phyloP scores from a whole-genome alignment of 2,888 invertebrate genomes.

The Lymantria monacha region DNA sequence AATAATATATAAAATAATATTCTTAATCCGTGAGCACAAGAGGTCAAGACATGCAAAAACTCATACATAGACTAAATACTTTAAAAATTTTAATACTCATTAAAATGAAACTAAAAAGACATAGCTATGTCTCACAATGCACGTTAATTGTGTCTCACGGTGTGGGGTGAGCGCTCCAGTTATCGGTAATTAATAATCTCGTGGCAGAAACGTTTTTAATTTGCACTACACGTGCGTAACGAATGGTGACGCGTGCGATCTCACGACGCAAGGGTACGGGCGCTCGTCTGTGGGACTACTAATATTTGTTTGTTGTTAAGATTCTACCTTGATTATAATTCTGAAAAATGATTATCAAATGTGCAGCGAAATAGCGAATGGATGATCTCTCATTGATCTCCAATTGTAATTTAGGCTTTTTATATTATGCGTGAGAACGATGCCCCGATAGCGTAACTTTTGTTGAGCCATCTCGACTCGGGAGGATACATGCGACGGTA shows the following conservation, averaged over 20 bases:
- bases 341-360: not conserved
- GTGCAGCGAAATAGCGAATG: too few relatives aligned
- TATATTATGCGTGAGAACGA: too few relatives aligned
- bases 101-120: conserved; percentile 20
- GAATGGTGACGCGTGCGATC: conserved; percentile 65
- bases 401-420: too few relatives aligned
- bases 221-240: conserved; percentile 70
- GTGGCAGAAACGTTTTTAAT: conserved; percentile 70
- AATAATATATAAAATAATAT: too few relatives aligned
- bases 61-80: too few relatives aligned
- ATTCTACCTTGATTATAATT: conserved; percentile 8
- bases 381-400: too few relatives aligned
- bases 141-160: conserved; percentile 64
- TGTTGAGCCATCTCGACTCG: too few relatives aligned
- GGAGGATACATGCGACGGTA: too few relatives aligned
- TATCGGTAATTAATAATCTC: conserved; percentile 67
- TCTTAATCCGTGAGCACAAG: too few relatives aligned
- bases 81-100: conserved; percentile 7
- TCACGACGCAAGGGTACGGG: conserved; percentile 24
- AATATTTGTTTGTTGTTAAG: conserved; percentile 24
- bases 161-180: conserved; percentile 43
- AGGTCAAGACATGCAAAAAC: too few relatives aligned
- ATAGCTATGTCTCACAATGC: conserved; percentile 39
- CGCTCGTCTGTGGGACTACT: conserved; percentile 29
- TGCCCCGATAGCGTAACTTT: too few relatives aligned